Percentiles rank a stretch among this genome's conserved stretches.
Evolutionary conservation across 2,113 vertebrate species (phyloP).

Genomic region (Myotis lucifugus): DNA sequence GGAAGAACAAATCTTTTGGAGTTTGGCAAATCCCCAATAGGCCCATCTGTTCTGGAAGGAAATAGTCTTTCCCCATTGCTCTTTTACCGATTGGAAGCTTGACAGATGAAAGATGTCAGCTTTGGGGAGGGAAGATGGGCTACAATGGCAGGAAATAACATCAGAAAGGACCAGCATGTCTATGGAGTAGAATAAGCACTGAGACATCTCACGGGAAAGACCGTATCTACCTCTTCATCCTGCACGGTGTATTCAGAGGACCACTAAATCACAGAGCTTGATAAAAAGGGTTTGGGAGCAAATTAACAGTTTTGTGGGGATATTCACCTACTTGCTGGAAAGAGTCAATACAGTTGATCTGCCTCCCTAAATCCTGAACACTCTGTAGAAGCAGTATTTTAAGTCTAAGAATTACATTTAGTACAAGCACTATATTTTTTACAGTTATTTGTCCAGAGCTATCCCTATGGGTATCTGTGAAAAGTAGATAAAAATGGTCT

Average conservation of each 20-base stretch:
- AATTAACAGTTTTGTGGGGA: background rate
- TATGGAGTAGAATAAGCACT: too few relatives aligned
- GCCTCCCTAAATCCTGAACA: background rate
- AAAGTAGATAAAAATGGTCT: background rate
- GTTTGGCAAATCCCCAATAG: slow-evolving; percentile 27
- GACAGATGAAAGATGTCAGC: background rate
- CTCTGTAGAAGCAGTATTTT: background rate
- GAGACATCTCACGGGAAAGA: background rate
- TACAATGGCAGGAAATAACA: slow-evolving; percentile 19
- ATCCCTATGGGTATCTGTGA: background rate
- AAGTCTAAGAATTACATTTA: background rate
- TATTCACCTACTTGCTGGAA: background rate
- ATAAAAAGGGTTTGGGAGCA: slow-evolving; percentile 3
- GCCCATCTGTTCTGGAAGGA: slow-evolving; percentile 31
- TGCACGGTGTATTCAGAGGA: background rate
- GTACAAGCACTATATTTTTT: background rate
- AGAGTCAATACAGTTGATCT: background rate
- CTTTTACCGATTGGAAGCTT: background rate
- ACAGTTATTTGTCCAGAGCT: background rate
- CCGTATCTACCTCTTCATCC: background rate
- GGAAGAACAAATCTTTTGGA: slow-evolving; percentile 4
- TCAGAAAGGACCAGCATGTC: background rate
- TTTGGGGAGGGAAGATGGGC: background rate
- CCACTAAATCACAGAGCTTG: background rate
- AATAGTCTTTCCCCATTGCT: background rate